Evolutionary conservation across 2,797 vertebrate genomes (phyloP), one percentile per base, ranked within the genome.

Genomic region (Selene dorsalis): DNA sequence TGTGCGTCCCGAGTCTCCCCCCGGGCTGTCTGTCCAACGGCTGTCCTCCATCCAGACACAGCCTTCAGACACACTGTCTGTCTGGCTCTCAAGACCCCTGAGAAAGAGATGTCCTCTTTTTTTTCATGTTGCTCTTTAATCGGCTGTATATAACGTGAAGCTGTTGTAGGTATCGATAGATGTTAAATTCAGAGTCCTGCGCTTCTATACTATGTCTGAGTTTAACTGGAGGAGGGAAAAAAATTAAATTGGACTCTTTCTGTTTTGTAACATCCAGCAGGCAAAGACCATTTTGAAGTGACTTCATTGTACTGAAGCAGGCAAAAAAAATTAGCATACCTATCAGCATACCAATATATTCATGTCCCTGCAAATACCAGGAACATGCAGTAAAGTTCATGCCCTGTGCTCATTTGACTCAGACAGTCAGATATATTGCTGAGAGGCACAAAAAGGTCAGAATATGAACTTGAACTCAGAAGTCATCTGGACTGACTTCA

Each of bases 1-100:
- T 92, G 94, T 90, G 77, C 13, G 26, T 89, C 72, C 88, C 77
- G 77, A 82, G 80, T 94, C 93, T 90, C 93, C 93, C 90, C 90
- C 59, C 52, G 77, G 84, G 72, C 87, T 87, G 82, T 59, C 73
- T 84, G 90, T 89, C 90, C 89, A 90, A 84, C 75, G 82, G 87
- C 92, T 91, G 87, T 89, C 87, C 81, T 63, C 79, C 47, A 71
- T 59, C 48, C 77, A 91, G 90, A 86, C 83, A n/a, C 77, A 69
- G 85, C 82, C 67, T 53, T 68, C 66, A 69, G 81, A 75, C 65
- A 26, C 0, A 57, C 80, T 71, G 78, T 47, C 39, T 73, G 80
- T 87, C 83, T 87, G 87, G 74, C 87, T 84, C 65, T 68, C 60
- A 6, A 66, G 26, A 73, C 84, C 78, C 84, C 73, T 50, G 78